A percentile compares a stretch with the other conserved stretches of the same genome.
Evolutionary conservation across 2,797 vertebrate species (phyloP).

Genomic region (Crax fasciolata): DNA sequence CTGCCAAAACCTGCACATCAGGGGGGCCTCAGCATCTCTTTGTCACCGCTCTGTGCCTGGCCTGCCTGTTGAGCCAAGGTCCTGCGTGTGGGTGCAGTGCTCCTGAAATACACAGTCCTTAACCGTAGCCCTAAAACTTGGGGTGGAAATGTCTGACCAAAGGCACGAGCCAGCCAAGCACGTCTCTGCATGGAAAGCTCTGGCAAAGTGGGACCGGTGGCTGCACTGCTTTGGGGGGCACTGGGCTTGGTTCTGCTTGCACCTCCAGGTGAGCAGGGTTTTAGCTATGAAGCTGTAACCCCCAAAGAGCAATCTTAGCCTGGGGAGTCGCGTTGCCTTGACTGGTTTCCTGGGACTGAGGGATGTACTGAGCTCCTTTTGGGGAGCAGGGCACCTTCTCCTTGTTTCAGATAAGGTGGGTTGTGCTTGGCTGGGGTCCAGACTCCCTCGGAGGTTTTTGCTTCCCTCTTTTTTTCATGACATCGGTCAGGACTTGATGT

Average conservation of each 20-base stretch:
- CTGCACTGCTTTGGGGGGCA: neutral
- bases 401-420: constrained; percentile 6
- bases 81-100: too few species aligned
- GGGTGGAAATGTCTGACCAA: neutral
- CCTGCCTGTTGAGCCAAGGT: neutral
- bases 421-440: neutral
- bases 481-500: constrained; percentile 19
- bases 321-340: neutral
- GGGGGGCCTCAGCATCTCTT: neutral
- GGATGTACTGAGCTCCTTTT: neutral
- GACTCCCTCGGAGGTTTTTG: neutral
- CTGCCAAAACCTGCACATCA: neutral
- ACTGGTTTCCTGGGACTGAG: neutral
- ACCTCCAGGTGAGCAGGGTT: constrained; percentile 30
- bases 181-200: neutral
- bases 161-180: neutral
- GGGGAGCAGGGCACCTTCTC: neutral
- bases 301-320: neutral
- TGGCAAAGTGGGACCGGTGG: neutral
- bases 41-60: neutral
- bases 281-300: neutral
- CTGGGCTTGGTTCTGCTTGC: constrained; percentile 1
- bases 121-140: neutral
- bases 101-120: neutral
- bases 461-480: neutral